phyloP scores from a whole-genome alignment of 2,797 vertebrate species.

The Phataginus tetradactyla region DNA sequence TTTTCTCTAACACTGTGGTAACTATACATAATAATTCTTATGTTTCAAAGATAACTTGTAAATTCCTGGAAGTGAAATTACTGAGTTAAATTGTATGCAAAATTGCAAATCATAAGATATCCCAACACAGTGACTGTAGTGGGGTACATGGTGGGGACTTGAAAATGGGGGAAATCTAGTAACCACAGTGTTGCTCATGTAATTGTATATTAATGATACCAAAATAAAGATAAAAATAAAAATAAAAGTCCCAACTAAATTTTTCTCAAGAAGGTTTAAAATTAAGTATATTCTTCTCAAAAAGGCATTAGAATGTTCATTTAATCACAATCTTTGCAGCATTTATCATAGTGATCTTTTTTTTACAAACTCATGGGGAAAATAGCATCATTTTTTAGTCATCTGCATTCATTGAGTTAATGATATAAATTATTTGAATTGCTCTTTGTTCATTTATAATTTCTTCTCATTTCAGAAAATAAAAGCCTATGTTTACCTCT shows the following conservation, averaged over 20 bases:
- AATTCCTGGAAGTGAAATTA: background rate
- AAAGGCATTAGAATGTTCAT: background rate
- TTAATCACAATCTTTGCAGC: background rate
- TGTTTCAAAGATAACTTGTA: background rate
- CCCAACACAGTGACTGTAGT: too few relatives aligned
- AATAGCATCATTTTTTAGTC: background rate
- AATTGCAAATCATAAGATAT: background rate
- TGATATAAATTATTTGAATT: background rate
- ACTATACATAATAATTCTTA: background rate
- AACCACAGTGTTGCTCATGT: too few relatives aligned
- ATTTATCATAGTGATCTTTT: background rate
- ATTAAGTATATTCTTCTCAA: background rate
- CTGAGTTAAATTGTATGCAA: background rate
- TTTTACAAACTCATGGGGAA: background rate
- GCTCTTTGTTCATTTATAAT: background rate
- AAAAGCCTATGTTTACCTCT: background rate
- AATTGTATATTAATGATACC: too few relatives aligned
- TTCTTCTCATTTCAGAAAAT: background rate
- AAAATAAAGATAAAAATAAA: too few relatives aligned
- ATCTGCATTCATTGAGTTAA: background rate
- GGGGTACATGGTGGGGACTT: too few relatives aligned
- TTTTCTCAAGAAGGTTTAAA: background rate
- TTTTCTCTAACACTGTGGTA: background rate
- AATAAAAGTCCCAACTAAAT: background rate
- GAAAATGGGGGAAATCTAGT: too few relatives aligned